Evolutionary conservation across 2,888 invertebrate species (phyloP).

Genomic region (Chymomyza fuscimana): DNA sequence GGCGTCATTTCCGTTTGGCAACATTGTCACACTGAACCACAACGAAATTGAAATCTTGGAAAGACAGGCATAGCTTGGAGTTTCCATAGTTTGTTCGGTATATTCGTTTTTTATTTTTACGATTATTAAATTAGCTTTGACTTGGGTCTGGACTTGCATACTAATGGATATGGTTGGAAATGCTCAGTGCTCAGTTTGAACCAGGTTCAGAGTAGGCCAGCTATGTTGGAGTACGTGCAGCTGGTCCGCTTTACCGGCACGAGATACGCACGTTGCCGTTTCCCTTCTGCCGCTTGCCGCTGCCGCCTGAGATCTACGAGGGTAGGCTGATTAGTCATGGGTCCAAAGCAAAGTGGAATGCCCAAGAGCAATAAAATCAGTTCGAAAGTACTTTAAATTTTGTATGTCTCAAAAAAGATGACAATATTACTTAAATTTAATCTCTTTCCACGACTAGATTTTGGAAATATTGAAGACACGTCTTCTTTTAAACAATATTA

Average conservation of each 20-base stretch:
- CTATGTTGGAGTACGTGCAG: slow-evolving; percentile 45
- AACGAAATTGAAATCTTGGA: neutral
- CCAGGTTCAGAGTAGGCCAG: slow-evolving; percentile 26
- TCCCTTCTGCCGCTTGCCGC: neutral
- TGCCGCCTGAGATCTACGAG: neutral
- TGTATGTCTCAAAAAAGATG: no score
- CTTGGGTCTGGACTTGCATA: slow-evolving; percentile 34
- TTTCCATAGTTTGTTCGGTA: slow-evolving; percentile 32
- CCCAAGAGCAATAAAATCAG: no score
- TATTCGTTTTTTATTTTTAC: slow-evolving; percentile 1
- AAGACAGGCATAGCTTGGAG: slow-evolving; percentile 17
- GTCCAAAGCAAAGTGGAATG: no score
- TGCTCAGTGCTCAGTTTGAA: slow-evolving; percentile 20
- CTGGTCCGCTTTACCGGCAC: neutral
- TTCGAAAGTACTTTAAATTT: no score
- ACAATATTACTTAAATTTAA: no score
- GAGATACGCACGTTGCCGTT: slow-evolving; percentile 16
- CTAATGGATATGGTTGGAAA: slow-evolving; percentile 17
- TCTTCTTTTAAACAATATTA: no score
- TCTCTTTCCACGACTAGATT: no score
- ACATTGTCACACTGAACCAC: slow-evolving; percentile 8
- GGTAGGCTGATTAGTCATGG: no score
- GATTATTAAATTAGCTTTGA: neutral
- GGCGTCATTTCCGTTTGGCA: slow-evolving; percentile 25
- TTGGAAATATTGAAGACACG: no score